phyloP scores from a whole-genome alignment of 2,888 invertebrate species.

The Charanyca ferruginea region DNA sequence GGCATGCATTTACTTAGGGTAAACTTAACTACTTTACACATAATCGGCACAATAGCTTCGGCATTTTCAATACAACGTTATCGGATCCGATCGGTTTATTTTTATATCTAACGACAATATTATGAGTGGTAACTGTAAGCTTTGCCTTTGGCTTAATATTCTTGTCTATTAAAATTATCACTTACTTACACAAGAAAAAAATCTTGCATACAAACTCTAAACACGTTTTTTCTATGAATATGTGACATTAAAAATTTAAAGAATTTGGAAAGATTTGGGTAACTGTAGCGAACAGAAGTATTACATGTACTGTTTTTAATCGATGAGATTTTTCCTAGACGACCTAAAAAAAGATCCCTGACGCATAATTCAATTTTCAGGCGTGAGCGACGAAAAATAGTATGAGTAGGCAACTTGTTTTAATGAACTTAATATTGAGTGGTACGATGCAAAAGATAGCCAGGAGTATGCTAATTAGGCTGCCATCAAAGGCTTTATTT shows the following conservation, averaged over 20 bases:
- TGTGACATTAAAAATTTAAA: conserved; percentile 7
- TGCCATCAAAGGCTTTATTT: conserved; percentile 27
- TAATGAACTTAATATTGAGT: conserved; percentile 51
- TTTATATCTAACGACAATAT: too few relatives aligned
- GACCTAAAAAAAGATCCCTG: conserved; percentile 1
- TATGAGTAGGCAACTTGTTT: conserved; percentile 56
- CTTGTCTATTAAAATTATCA: too few relatives aligned
- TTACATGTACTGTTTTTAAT: not conserved
- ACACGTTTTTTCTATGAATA: not conserved
- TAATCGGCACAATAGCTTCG: too few relatives aligned
- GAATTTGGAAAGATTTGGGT: not conserved
- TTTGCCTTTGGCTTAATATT: too few relatives aligned
- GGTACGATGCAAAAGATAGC: conserved; percentile 23
- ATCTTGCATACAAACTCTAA: too few relatives aligned
- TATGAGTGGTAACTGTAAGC: too few relatives aligned
- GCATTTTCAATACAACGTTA: too few relatives aligned
- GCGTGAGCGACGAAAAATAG: conserved; percentile 54
- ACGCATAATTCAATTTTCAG: conserved; percentile 53
- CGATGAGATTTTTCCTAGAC: not conserved
- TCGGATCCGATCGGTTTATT: too few relatives aligned
- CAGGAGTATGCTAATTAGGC: conserved; percentile 55
- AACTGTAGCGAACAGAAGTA: not conserved
- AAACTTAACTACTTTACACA: too few relatives aligned
- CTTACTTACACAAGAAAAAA: too few relatives aligned
- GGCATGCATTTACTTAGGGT: too few relatives aligned